Percentiles rank a stretch among this genome's conserved stretches.
These are phyloP conservation scores for Uria aalge DNA, from an alignment of 2,113 vertebrate species.

Conservation along the genomic window DNA sequence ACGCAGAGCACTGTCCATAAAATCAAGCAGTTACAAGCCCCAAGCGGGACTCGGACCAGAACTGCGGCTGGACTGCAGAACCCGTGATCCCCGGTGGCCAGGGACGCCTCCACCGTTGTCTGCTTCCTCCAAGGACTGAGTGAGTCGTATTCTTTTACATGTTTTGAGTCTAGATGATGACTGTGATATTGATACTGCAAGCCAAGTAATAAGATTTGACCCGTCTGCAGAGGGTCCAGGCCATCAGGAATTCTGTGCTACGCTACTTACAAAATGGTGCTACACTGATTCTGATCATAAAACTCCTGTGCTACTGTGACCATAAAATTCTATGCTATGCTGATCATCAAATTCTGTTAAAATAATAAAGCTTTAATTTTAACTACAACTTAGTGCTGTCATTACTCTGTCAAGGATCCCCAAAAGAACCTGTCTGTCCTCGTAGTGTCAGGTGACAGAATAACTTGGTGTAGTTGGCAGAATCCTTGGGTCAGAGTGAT, in stretches of 20 bases:
- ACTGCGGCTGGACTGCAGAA: background rate
- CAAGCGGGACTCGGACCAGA: background rate
- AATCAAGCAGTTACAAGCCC: background rate
- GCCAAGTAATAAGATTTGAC: background rate
- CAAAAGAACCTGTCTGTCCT: background rate
- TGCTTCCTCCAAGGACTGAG: background rate
- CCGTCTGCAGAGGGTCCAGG: background rate
- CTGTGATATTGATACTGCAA: background rate
- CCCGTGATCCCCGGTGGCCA: background rate
- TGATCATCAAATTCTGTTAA: background rate
- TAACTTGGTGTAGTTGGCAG: background rate
- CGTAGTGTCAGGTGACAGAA: background rate
- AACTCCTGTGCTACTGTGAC: background rate
- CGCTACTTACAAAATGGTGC: background rate
- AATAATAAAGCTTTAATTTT: background rate
- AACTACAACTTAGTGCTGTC: background rate
- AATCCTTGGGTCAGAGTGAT: background rate
- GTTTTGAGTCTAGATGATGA: background rate
- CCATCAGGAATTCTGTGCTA: background rate
- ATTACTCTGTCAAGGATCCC: too few species aligned
- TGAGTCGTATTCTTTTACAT: background rate
- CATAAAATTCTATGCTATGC: background rate
- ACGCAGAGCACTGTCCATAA: background rate
- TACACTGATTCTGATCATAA: background rate
- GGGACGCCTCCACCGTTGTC: background rate